phyloP scores from a whole-genome alignment of 2,113 vertebrate species.

The Lethenteron camtschaticum region DNA sequence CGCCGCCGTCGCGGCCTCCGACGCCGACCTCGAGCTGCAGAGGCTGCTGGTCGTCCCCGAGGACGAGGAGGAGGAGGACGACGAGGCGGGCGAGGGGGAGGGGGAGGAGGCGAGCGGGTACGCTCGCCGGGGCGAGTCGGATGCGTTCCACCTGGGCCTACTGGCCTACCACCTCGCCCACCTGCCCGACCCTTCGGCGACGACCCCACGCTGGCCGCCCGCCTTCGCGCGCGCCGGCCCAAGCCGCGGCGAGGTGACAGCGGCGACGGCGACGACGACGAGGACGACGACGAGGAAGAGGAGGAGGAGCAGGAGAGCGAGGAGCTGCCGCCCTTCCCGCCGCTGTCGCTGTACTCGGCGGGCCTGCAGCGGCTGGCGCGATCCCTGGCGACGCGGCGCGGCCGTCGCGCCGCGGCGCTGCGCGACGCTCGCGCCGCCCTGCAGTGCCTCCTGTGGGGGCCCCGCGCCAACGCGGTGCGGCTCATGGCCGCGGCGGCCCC shows the following conservation, averaged over 20 bases:
- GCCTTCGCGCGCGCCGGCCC: too few species aligned
- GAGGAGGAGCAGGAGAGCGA: not conserved
- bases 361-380: conserved; percentile 21
- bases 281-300: not conserved
- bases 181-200: conserved; percentile 12
- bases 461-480: conserved; percentile 12
- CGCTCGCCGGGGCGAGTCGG: accelerated
- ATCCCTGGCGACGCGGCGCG: conserved; percentile 19
- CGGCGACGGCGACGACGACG: not conserved
- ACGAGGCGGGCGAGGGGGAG: conserved; percentile 8
- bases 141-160: conserved; percentile 15
- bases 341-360: conserved; percentile 15
- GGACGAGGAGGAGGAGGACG: conserved; percentile 3
- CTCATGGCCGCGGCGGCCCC: conserved; percentile 10
- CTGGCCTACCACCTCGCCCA: conserved; percentile 26
- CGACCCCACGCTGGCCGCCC: not conserved
- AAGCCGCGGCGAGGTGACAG: too few species aligned
- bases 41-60: conserved; percentile 25
- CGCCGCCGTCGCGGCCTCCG: conserved; percentile 9
- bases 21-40: conserved; percentile 17
- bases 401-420: conserved; percentile 12
- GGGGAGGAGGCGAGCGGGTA: conserved; percentile 1
- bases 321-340: conserved; percentile 12
- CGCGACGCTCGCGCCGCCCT: conserved; percentile 17
- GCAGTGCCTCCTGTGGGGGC: conserved; percentile 50